phyloP scores from a whole-genome alignment of 1,140 invertebrate species.

The Musca domestica region DNA sequence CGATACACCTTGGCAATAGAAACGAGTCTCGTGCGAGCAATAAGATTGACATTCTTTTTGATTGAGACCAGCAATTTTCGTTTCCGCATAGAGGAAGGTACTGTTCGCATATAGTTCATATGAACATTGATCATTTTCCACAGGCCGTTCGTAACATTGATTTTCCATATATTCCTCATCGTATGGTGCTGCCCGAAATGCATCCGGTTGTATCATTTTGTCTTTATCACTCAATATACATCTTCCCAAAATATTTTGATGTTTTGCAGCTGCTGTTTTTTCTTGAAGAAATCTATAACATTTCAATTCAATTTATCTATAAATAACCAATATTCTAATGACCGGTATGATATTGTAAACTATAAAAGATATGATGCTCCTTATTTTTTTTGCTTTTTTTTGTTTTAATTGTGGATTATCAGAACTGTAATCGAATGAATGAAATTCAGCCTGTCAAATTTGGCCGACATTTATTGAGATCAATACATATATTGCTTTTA shows the following conservation, averaged over 20 bases:
- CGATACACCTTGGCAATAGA: conserved; percentile 51
- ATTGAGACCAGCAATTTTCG: conserved; percentile 48
- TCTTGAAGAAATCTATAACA: conserved; percentile 26
- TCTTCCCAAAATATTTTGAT: conserved; percentile 51
- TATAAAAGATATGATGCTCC: no score
- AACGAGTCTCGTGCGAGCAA: conserved; percentile 45
- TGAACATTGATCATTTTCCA: conserved; percentile 47
- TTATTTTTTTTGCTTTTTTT: no score
- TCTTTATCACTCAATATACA: conserved; percentile 62
- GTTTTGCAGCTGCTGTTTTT: background rate
- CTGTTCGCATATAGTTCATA: conserved; percentile 52
- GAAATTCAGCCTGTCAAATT: no score
- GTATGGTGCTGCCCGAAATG: conserved; percentile 62
- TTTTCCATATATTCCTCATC: conserved; percentile 66
- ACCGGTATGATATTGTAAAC: no score
- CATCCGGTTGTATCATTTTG: conserved; percentile 62
- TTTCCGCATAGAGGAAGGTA: conserved; percentile 50
- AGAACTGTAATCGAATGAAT: no score
- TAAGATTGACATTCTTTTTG: conserved; percentile 52
- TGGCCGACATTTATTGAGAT: no score
- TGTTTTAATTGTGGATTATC: no score
- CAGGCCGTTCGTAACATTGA: conserved; percentile 56
- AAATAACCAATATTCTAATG: no score
- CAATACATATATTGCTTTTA: no score
- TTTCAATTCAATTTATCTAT: no score